Conservation (phyloP, 2,888 invertebrate genomes). For the Lasioglossum malachurum region DNA sequence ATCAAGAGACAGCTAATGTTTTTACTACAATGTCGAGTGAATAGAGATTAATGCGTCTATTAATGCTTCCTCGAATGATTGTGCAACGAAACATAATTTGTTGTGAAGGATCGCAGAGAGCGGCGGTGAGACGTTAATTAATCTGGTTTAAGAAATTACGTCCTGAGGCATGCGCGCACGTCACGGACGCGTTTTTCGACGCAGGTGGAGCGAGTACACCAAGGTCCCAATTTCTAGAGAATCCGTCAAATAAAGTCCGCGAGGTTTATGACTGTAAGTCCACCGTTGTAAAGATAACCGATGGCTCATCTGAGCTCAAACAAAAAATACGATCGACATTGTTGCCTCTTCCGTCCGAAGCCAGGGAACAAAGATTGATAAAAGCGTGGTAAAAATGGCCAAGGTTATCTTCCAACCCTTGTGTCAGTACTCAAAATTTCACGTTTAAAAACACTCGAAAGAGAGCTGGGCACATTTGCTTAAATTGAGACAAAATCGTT, state of each 20-base stretch:
- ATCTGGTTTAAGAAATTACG: background rate
- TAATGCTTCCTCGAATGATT: constrained; percentile 19
- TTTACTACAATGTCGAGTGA: background rate
- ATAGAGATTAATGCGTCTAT: background rate
- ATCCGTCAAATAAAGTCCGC: constrained; percentile 1
- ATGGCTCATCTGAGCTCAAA: background rate
- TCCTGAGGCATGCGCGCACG: background rate
- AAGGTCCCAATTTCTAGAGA: background rate
- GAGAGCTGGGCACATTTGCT: too few species aligned
- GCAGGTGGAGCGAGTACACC: background rate
- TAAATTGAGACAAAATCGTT: too few species aligned
- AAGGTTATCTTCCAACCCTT: too few species aligned
- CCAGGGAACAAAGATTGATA: too few species aligned
- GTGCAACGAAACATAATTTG: background rate
- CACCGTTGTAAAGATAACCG: constrained; percentile 22
- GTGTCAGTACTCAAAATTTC: background rate
- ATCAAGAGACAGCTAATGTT: background rate
- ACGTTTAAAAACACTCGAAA: background rate
- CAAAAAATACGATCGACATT: background rate
- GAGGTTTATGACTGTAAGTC: constrained; percentile 1
- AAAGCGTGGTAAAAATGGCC: too few species aligned
- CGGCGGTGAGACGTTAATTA: background rate
- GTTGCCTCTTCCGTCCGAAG: too few species aligned
- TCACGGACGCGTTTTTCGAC: background rate
- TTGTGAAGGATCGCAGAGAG: background rate